Evolutionary conservation across 2,888 invertebrate genomes (phyloP).

Genomic region (Vandiemenella viatica): DNA sequence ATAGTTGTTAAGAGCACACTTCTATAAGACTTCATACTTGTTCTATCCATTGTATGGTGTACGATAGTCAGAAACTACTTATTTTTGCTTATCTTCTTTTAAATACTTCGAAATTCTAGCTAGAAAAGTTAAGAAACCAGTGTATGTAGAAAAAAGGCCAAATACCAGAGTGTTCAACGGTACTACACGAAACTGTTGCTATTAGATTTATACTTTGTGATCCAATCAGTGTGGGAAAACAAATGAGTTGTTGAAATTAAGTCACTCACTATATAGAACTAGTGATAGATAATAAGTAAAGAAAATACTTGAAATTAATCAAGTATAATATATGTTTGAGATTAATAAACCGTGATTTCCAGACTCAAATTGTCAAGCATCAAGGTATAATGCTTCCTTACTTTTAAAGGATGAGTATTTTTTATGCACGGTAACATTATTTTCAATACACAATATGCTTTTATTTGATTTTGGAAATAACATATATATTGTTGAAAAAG

Average conservation of each 20-base stretch:
- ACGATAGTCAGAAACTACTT: slow-evolving; percentile 11
- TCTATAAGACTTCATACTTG: slow-evolving; percentile 9
- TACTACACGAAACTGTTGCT: slow-evolving; percentile 12
- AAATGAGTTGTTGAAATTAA: slow-evolving; percentile 5
- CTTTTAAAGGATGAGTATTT: slow-evolving; percentile 10
- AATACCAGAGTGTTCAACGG: slow-evolving; percentile 13
- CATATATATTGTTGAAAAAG: background rate
- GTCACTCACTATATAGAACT: background rate
- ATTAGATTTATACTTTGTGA: slow-evolving; percentile 13
- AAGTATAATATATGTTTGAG: slow-evolving; percentile 1
- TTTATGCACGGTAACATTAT: slow-evolving; percentile 11
- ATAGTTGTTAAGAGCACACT: slow-evolving; percentile 7
- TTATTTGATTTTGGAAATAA: slow-evolving; percentile 5
- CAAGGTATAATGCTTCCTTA: slow-evolving; percentile 5
- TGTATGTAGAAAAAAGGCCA: slow-evolving; percentile 9
- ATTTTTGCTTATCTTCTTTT: slow-evolving; percentile 9
- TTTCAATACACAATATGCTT: slow-evolving; percentile 10
- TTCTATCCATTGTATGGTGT: slow-evolving; percentile 10
- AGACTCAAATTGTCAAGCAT: slow-evolving; percentile 8
- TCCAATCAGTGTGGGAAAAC: background rate
- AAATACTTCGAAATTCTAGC: slow-evolving; percentile 8
- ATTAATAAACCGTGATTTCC: slow-evolving; percentile 5
- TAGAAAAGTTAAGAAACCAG: slow-evolving; percentile 9
- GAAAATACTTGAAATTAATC: slow-evolving; percentile 1
- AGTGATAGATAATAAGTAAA: too few species aligned